These are phyloP conservation scores for Cerastis rubricosa DNA, from an alignment of 2,888 invertebrate species.

Conservation along the genomic window DNA sequence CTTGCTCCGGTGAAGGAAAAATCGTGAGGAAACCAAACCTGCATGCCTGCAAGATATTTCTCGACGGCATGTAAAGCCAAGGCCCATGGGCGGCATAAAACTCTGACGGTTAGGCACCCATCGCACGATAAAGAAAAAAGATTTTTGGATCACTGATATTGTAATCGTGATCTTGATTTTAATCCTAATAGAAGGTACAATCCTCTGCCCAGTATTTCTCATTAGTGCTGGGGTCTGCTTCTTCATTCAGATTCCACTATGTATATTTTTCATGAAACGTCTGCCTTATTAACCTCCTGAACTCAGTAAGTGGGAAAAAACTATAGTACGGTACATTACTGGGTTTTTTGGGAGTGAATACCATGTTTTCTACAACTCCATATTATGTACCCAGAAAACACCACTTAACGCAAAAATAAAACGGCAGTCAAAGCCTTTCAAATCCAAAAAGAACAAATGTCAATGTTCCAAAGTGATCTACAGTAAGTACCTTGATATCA, in stretches of 20 bases:
- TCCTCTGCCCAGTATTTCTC: too few relatives aligned
- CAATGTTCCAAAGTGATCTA: conserved; percentile 40
- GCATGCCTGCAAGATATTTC: too few relatives aligned
- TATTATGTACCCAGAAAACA: neutral
- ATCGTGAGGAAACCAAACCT: too few relatives aligned
- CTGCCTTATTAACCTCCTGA: neutral
- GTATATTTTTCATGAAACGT: neutral
- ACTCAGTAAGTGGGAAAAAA: neutral
- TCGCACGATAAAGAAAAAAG: too few relatives aligned
- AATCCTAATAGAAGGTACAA: too few relatives aligned
- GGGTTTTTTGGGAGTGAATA: neutral
- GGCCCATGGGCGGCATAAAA: too few relatives aligned
- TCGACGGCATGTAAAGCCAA: too few relatives aligned
- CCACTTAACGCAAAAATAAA: neutral
- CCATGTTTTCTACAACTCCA: neutral
- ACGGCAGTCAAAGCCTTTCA: neutral
- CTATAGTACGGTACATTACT: neutral
- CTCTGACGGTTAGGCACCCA: too few relatives aligned
- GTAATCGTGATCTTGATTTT: neutral
- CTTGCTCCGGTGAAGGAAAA: too few relatives aligned
- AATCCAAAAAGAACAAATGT: conserved; percentile 5
- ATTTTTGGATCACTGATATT: neutral
- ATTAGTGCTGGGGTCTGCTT: neutral
- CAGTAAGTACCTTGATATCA: conserved; percentile 19
- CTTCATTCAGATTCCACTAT: neutral